phyloP scores from a whole-genome alignment of 2,888 invertebrate species.

The Lottia scabra region DNA sequence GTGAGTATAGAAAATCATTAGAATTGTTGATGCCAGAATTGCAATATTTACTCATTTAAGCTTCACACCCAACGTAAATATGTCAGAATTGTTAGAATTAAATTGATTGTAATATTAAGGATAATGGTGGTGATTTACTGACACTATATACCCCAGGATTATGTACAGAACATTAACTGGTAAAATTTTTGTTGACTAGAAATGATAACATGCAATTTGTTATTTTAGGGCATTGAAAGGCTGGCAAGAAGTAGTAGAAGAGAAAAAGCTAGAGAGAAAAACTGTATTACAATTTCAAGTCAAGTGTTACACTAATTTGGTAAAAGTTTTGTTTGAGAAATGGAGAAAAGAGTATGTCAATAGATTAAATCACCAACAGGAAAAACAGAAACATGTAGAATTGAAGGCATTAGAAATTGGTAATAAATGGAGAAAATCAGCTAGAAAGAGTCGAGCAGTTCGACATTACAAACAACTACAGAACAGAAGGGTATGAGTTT shows the following conservation, averaged over 20 bases:
- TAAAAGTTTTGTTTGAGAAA: constrained; percentile 36
- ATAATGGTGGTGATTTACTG: too few species aligned
- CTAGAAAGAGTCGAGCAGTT: constrained; percentile 41
- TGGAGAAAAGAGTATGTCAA: constrained; percentile 39
- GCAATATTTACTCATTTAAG: too few species aligned
- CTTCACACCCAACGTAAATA: too few species aligned
- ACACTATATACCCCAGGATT: too few species aligned
- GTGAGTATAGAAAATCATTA: neutral
- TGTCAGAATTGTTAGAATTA: too few species aligned
- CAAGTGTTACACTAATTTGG: constrained; percentile 43
- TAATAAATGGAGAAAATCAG: constrained; percentile 41
- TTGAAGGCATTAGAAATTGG: constrained; percentile 38
- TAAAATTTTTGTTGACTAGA: too few species aligned
- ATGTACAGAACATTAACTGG: too few species aligned
- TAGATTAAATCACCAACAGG: constrained; percentile 30
- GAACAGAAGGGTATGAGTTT: constrained; percentile 32
- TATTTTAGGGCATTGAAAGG: constrained; percentile 25
- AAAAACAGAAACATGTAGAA: constrained; percentile 35
- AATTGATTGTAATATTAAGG: too few species aligned
- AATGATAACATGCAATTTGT: neutral
- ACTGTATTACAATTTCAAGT: constrained; percentile 43
- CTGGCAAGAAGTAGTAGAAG: constrained; percentile 36
- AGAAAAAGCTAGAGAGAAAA: constrained; percentile 35
- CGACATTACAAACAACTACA: constrained; percentile 34
- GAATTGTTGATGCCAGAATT: too few species aligned